Percentiles rank a stretch among this genome's conserved stretches.
Evolutionary conservation across 2,888 invertebrate genomes (phyloP).

Genomic region (Alviniconcha strummeri): DNA sequence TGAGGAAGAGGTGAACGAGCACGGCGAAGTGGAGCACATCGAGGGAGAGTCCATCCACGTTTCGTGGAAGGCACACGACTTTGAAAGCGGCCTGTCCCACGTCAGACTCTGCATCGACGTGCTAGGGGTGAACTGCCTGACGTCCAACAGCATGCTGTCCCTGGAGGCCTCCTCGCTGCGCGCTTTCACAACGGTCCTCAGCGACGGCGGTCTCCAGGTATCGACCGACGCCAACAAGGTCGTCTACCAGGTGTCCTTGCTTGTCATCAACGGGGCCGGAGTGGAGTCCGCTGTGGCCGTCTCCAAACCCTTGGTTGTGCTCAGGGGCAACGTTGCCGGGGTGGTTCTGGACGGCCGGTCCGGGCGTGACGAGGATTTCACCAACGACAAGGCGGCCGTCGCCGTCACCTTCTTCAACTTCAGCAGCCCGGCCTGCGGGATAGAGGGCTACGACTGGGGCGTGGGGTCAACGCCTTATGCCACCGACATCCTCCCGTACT

Average conservation of each 20-base stretch:
- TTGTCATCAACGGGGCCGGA: constrained; percentile 51
- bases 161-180: background rate
- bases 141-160: background rate
- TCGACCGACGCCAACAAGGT: background rate
- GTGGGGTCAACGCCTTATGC: constrained; percentile 52
- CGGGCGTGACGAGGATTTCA: constrained; percentile 37
- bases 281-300: constrained; percentile 37
- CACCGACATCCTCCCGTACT: constrained; percentile 53
- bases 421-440: constrained; percentile 55
- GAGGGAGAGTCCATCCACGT: constrained; percentile 49
- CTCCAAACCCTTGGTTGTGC: constrained; percentile 46
- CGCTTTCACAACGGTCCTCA: background rate
- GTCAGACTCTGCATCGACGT: constrained; percentile 40
- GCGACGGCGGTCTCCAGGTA: constrained; percentile 12
- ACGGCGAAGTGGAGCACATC: constrained; percentile 46
- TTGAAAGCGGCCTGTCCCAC: constrained; percentile 50
- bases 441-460: constrained; percentile 56
- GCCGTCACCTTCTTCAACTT: constrained; percentile 56
- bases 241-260: constrained; percentile 39
- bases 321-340: constrained; percentile 48
- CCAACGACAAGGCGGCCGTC: constrained; percentile 49
- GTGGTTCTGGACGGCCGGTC: background rate
- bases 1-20: constrained; percentile 52
- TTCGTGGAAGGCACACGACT: constrained; percentile 49
- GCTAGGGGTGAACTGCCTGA: background rate